These are phyloP conservation scores for Agrotis clavis DNA, from an alignment of 2,888 invertebrate species.

Conservation along the genomic window DNA sequence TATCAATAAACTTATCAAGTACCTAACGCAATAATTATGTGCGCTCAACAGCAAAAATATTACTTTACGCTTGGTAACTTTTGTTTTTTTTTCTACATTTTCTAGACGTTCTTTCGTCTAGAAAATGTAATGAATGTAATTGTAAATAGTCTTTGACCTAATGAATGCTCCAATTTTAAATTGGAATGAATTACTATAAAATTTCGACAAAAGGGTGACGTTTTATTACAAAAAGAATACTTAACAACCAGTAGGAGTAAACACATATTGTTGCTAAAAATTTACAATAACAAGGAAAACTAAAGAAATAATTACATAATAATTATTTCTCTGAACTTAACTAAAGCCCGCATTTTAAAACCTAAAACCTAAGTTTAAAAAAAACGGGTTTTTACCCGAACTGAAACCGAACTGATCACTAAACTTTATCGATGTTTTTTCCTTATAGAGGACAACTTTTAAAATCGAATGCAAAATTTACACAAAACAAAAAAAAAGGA, in stretches of 20 bases:
- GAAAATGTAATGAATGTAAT: too few relatives aligned
- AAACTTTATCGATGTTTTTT: neutral
- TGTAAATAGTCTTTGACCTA: too few relatives aligned
- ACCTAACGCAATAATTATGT: neutral
- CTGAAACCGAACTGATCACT: neutral
- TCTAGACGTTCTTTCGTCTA: too few relatives aligned
- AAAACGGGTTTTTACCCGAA: slow-evolving; percentile 5
- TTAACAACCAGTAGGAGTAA: too few relatives aligned
- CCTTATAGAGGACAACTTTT: slow-evolving; percentile 6
- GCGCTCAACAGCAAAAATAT: neutral
- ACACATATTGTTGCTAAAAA: too few relatives aligned
- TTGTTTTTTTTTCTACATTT: too few relatives aligned
- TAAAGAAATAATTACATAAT: neutral
- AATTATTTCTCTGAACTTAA: neutral
- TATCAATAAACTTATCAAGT: slow-evolving; percentile 10
- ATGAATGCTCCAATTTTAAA: too few relatives aligned
- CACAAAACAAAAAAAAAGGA: too few relatives aligned
- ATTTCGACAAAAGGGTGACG: too few relatives aligned
- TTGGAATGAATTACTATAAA: too few relatives aligned
- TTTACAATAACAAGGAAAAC: slow-evolving; percentile 9
- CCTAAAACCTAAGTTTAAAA: neutral
- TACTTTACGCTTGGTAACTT: neutral
- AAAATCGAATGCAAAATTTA: neutral
- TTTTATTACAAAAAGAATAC: too few relatives aligned
- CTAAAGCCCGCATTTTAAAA: neutral